Base-by-base conservation (phyloP, 2,888 invertebrate species). In the Melieria crassipennis region DNA sequence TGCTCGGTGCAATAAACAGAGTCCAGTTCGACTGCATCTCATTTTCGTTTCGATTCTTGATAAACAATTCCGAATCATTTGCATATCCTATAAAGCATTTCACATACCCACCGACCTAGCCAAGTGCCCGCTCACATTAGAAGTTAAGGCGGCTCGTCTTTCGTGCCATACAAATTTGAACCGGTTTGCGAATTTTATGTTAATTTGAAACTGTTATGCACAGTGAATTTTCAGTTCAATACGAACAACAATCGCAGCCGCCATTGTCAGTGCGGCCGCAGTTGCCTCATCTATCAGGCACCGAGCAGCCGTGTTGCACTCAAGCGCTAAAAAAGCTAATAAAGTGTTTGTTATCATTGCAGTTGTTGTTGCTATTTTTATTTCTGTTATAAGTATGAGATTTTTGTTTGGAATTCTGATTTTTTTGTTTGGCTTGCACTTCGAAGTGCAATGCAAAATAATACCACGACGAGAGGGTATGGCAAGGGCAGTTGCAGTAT, bases 211-310 rank as follows among this genome's bases (percentile, higher is more conserved):
- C 71, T 75, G 75, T 74, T 75, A 77, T 75, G 77, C 77, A 70
- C 73, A 67, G 68, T 75, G 74, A 74, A 72, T 76, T 77, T 77
- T 75, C 72, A 76, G 75, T 70, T 77, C 77, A 77, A 75, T 77
- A 76, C 65, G 69, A 76, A 70, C 75, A 75, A 76, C 75, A 76
- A 77, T 74, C 71, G 45, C 71, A 30, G 30, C 30, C 30, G 30
- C 30, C 30, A 30, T 30, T 30, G 30, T 30, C 30, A 30, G 47
- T 52, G 30, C 30, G 30, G 30, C 30, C 30, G 30, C 30, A 30
- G 30, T 30, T 30, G 30, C 30, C 30, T 30, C 30, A 30, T 30
- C 30, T 30, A 30, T 30, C 30, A 30, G 30, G 30, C 30, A 16
- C 30, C 30, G 30, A 30, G 30, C 30, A 30, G 30, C 30, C 30